Base-by-base conservation (phyloP, 37 sponge, comb jelly and placozoan species). In the Geodia barretti region DNA sequence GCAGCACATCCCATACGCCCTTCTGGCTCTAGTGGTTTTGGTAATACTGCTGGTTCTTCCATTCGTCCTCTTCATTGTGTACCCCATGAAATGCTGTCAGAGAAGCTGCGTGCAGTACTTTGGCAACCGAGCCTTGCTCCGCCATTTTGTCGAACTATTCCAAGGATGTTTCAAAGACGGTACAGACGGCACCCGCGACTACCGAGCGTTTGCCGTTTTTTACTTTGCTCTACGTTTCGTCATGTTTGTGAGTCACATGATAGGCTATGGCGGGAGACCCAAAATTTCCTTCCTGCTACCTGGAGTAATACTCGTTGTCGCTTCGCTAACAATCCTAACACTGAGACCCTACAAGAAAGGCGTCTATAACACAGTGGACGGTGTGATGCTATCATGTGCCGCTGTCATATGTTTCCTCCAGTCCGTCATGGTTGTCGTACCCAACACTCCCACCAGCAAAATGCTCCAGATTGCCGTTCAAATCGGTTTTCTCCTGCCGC, bases 81-180 rank as follows among this genome's bases (percentile, higher is more conserved):
- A 81, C 41, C 72, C 72, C 19, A 62, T 62, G 32, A 59, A 71
- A n/a, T 28, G 32, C 31, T 71, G 70, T 37, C 81, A 72, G 35
- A 58, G 19, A 14, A 47, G 54, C 14, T 47, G 54, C 14, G 14
- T 64, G 5, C 30, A 32, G 34, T 68, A 68, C 34, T 20, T 33
- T 5, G 20, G 34, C 20, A 68, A 32, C 34, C 20, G 33, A 32
- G 34, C 30, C 20, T 30, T 1, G 31, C 68, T 68, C 1, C 29
- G 19, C 2, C 30, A 28, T 3, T 68, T 68, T 68, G 68, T 68
- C 34, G 68, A 68, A 20, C 20, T 33, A 3, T 68, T 68, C 4
- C 68, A 68, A 4, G 68, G 68, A 20, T 68, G 68, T 68, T 74
- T 39, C 58, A 74, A 74, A 3, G 59, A 74, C 54, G 75, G 75